Conservation (phyloP, 2,888 invertebrate genomes). For the Aricia artaxerxes region DNA sequence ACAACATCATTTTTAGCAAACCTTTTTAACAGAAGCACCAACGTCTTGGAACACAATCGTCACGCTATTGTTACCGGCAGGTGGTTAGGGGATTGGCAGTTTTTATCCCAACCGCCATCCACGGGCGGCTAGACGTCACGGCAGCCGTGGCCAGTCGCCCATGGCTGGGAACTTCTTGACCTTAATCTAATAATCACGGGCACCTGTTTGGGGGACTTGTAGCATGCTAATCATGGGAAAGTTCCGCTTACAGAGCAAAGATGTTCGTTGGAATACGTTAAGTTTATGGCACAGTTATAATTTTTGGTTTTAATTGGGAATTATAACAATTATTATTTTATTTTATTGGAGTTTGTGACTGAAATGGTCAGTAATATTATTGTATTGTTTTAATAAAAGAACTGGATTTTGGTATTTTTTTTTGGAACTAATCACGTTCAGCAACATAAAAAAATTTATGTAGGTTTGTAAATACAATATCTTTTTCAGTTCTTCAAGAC, state of each 20-base stretch:
- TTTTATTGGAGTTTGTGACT: neutral
- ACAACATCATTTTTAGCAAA: no score
- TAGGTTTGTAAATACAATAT: neutral
- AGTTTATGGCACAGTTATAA: neutral
- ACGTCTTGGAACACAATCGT: neutral
- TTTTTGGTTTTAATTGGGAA: neutral
- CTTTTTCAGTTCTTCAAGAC: neutral
- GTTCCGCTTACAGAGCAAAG: constrained; percentile 35
- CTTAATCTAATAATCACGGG: constrained; percentile 69
- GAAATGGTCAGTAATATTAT: neutral
- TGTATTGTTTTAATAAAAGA: neutral
- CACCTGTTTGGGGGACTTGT: constrained; percentile 68
- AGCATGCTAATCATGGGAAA: constrained; percentile 76
- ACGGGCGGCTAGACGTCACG: constrained; percentile 54
- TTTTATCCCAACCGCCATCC: constrained; percentile 61
- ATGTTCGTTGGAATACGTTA: constrained; percentile 25
- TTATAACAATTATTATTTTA: neutral
- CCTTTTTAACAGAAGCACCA: neutral
- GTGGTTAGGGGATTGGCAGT: constrained; percentile 23
- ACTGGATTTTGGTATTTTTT: no score
- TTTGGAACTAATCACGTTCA: no score
- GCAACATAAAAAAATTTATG: neutral
- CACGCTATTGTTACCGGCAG: neutral
- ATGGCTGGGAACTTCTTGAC: constrained; percentile 74
- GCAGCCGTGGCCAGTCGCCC: constrained; percentile 60